Percentiles rank a stretch among this genome's conserved stretches.
phyloP scores from a whole-genome alignment of 1,140 invertebrate species.

The Sweltsa coloradensis region DNA sequence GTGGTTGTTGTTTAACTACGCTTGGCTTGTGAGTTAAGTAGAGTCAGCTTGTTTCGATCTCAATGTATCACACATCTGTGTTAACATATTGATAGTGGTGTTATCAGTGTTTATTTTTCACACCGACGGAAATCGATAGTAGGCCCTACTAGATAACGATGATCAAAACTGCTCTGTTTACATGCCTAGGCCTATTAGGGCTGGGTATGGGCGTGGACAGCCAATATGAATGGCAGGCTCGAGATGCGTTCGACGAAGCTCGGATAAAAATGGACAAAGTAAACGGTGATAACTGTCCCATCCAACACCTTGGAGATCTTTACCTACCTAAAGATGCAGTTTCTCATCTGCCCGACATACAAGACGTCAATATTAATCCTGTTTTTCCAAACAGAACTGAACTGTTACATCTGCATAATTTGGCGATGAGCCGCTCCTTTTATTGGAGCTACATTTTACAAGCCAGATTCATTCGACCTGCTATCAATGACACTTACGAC shows the following conservation, averaged over 20 bases:
- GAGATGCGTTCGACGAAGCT: conserved; percentile 82
- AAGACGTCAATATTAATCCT: conserved; percentile 89
- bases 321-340: conserved; percentile 72
- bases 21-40: too few species aligned
- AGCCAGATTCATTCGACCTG: conserved; percentile 74
- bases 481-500: conserved; percentile 84
- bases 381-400: conserved; percentile 90
- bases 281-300: conserved; percentile 72
- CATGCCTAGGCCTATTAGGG: background rate
- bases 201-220: conserved; percentile 33
- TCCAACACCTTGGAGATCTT: conserved; percentile 71
- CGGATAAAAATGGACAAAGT: conserved; percentile 68
- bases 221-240: conserved; percentile 79
- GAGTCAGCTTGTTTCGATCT: too few species aligned
- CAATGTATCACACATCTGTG: too few species aligned
- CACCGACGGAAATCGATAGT: too few species aligned
- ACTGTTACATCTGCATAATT: conserved; percentile 86
- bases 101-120: too few species aligned
- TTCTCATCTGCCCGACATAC: conserved; percentile 86
- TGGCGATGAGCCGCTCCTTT: conserved; percentile 87
- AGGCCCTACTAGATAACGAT: too few species aligned
- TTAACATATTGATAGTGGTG: too few species aligned
- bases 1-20: too few species aligned
- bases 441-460: conserved; percentile 95
- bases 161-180: too few species aligned